Conservation (phyloP, 2,888 invertebrate species). For the Drosophila niveifrons region DNA sequence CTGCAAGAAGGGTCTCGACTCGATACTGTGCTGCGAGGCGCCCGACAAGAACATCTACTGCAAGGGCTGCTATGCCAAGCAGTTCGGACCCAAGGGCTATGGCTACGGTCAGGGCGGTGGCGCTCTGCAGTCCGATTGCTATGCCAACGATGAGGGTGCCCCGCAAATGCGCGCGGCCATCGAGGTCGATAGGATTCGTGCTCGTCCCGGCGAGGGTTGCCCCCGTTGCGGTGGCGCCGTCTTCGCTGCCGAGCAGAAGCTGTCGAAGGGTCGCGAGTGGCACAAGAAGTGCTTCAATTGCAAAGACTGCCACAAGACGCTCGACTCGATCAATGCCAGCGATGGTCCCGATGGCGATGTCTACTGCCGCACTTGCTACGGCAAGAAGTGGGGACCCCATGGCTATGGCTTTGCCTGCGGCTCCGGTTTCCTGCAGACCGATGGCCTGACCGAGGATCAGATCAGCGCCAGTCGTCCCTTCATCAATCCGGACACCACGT, state of each 20-base stretch:
- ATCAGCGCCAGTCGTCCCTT: slow-evolving; percentile 92
- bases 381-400: slow-evolving; percentile 98
- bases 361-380: slow-evolving; percentile 98
- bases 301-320: slow-evolving; percentile 95
- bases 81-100: slow-evolving; percentile 98
- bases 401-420: slow-evolving; percentile 98
- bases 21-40: slow-evolving; percentile 96
- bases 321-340: slow-evolving; percentile 98
- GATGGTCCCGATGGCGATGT: slow-evolving; percentile 97
- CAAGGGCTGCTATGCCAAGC: slow-evolving; percentile 98
- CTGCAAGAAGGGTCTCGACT: slow-evolving; percentile 95
- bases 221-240: slow-evolving; percentile 96
- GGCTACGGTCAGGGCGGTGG: slow-evolving; percentile 99
- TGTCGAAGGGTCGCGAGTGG: slow-evolving; percentile 96
- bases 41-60: slow-evolving; percentile 98
- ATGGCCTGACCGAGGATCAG: slow-evolving; percentile 94
- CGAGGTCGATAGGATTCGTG: slow-evolving; percentile 92
- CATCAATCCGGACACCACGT: slow-evolving; percentile 94
- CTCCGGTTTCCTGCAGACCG: slow-evolving; percentile 96
- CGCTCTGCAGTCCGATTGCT: slow-evolving; percentile 95
- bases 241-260: slow-evolving; percentile 97
- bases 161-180: slow-evolving; percentile 88
- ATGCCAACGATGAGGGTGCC: slow-evolving; percentile 88
- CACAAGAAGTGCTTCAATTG: slow-evolving; percentile 98
- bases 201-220: slow-evolving; percentile 94